phyloP scores from a whole-genome alignment of 2,113 vertebrate genomes.

The Parotia lawesii region DNA sequence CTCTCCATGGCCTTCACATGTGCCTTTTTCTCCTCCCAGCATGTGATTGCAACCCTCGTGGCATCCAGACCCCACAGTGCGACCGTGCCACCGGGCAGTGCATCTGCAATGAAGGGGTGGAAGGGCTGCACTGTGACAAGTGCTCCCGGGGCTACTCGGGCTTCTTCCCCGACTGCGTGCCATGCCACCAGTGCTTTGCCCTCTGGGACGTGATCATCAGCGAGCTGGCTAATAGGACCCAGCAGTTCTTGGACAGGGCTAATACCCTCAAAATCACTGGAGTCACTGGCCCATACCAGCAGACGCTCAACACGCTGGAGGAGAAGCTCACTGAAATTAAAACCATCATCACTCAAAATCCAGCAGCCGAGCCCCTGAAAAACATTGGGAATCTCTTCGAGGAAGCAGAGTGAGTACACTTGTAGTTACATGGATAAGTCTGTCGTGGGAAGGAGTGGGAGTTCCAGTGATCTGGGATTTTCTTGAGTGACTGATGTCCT shows the following conservation, averaged over 20 bases:
- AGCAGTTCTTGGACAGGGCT: conserved; percentile 85
- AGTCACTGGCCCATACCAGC: conserved; percentile 84
- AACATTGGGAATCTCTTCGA: conserved; percentile 88
- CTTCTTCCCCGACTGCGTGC: conserved; percentile 84
- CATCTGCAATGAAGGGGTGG: conserved; percentile 84
- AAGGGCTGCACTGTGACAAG: conserved; percentile 81
- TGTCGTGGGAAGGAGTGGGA: neutral
- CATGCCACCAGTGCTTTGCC: conserved; percentile 92
- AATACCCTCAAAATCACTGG: conserved; percentile 86
- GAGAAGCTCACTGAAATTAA: conserved; percentile 80
- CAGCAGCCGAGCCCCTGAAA: conserved; percentile 84
- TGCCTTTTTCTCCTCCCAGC: conserved; percentile 70
- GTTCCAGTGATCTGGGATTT: neutral
- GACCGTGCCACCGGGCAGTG: conserved; percentile 84
- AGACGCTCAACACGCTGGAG: conserved; percentile 80
- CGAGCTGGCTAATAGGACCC: conserved; percentile 87
- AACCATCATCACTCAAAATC: conserved; percentile 82
- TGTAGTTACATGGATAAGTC: neutral
- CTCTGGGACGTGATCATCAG: conserved; percentile 86
- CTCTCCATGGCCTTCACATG: neutral
- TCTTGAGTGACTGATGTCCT: neutral
- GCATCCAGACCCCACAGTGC: conserved; percentile 84
- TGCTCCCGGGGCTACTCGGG: conserved; percentile 91
- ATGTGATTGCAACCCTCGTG: conserved; percentile 88
- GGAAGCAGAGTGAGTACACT: conserved; percentile 84